Evolutionary conservation across 2,888 invertebrate genomes (phyloP), one percentile per base, ranked within the genome.

Genomic region (Synanthedon tipuliformis): DNA sequence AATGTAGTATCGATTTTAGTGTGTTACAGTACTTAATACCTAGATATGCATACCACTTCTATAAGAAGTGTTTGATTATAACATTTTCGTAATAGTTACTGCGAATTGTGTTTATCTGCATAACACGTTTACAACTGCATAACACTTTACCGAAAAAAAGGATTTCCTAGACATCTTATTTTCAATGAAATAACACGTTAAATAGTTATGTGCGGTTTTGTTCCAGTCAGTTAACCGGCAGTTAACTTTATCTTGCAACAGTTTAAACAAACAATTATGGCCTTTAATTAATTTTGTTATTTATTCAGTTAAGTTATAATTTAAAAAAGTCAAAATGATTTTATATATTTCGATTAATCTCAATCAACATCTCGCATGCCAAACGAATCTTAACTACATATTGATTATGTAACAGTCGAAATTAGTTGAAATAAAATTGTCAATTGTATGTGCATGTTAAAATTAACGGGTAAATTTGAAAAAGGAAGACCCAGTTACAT

Each of bases 401-500:
- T 34, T 3, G 10, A 34, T 34, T 34, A 34, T 34, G 34, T 34
- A 34, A 34, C 8, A 8, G 8, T 34, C 27, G 27, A 34, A 7
- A 8, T 7, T 8, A 34, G 34, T 34, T 34, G 34, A 8, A 34
- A 34, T 34, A 34, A 34, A 34, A 34, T 34, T 34, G 34, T 34
- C 34, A 34, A 10, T 10, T 34, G 10, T 34, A 10, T 10, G 8
- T 34, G 10, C 34, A 15, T 45, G 45, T 45, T 2, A 45, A 45
- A 45, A 45, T 15, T 45, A 13, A 45, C 45, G 1, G 7, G 45
- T 15, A 45, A 45, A 45, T 45, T n/a, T 45, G 15, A 45, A 45
- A 15, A n/a, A 45, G 45, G 45, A 45, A 45, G 54, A 50, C 55
- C 53, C 48, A 50, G 53, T 53, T 54, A 2, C 34, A 13, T 53